Evolutionary conservation across 2,113 vertebrate species (phyloP).

Genomic region (Dipodomys merriami): DNA sequence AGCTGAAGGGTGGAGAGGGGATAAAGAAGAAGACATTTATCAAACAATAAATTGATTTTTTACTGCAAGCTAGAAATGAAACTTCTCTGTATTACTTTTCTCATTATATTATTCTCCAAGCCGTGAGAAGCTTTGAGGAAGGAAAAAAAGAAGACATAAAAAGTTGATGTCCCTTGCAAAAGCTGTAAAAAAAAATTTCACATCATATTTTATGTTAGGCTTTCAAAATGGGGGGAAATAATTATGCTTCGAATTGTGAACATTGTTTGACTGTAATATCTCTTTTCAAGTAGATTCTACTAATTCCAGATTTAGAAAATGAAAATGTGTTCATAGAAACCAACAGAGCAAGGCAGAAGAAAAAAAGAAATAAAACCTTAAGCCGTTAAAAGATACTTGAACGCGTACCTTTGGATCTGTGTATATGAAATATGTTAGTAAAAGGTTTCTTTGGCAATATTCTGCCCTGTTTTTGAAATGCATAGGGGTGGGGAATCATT

Average conservation of each 20-base stretch:
- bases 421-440: constrained; percentile 66
- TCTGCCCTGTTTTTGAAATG: constrained; percentile 25
- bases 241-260: constrained; percentile 68
- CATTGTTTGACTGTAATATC: constrained; percentile 66
- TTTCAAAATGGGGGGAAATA: constrained; percentile 67
- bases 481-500: background rate
- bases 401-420: constrained; percentile 65
- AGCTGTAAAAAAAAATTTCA: constrained; percentile 51
- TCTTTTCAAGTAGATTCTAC: constrained; percentile 69
- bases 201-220: constrained; percentile 58
- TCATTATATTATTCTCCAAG: constrained; percentile 45
- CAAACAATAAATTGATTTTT: constrained; percentile 49
- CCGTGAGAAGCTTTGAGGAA: constrained; percentile 6
- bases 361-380: background rate
- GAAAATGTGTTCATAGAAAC: constrained; percentile 74
- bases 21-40: constrained; percentile 15
- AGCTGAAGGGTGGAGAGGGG: background rate
- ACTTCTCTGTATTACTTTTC: constrained; percentile 38
- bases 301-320: constrained; percentile 75
- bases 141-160: constrained; percentile 29
- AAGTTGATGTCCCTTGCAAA: constrained; percentile 58
- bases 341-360: constrained; percentile 67
- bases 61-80: constrained; percentile 53
- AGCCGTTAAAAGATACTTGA: constrained; percentile 53
- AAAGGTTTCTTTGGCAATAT: constrained; percentile 38